Evolutionary conservation across 92 coral and sea anemone species (phyloP).

Genomic region (Heteractis magnifica): DNA sequence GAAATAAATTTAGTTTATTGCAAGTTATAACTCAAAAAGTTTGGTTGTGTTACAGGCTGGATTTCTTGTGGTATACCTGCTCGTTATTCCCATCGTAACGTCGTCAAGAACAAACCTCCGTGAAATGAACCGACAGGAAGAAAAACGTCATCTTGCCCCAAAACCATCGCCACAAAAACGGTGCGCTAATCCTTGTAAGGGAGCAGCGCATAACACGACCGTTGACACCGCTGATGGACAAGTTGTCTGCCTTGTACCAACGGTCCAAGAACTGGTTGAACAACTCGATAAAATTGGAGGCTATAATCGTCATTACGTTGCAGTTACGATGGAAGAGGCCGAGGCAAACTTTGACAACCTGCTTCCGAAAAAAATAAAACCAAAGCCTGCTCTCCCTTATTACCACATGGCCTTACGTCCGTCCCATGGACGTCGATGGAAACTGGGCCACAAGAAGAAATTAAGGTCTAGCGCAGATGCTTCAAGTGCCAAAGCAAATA

Average conservation of each 20-base stretch:
- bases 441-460: background rate
- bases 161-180: background rate
- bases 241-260: background rate
- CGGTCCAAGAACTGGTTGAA: background rate
- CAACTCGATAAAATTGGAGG: conserved; percentile 17
- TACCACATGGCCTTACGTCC: background rate
- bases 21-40: background rate
- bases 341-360: conserved; percentile 11
- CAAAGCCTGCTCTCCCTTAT: background rate
- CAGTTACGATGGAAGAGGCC: conserved; percentile 9
- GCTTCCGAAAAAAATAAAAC: background rate
- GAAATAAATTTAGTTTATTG: too few species aligned
- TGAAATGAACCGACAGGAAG: background rate
- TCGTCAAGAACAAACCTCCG: background rate
- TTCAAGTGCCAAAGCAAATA: background rate
- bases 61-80: background rate
- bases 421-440: background rate
- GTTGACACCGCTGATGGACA: conserved; percentile 4
- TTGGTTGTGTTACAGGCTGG: background rate
- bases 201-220: conserved; percentile 2
- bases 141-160: background rate
- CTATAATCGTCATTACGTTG: conserved; percentile 27
- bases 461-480: background rate
- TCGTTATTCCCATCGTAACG: background rate
- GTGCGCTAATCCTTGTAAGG: background rate